Conservation (phyloP, 92 coral and sea anemone species). For the Plumapathes pennacea region DNA sequence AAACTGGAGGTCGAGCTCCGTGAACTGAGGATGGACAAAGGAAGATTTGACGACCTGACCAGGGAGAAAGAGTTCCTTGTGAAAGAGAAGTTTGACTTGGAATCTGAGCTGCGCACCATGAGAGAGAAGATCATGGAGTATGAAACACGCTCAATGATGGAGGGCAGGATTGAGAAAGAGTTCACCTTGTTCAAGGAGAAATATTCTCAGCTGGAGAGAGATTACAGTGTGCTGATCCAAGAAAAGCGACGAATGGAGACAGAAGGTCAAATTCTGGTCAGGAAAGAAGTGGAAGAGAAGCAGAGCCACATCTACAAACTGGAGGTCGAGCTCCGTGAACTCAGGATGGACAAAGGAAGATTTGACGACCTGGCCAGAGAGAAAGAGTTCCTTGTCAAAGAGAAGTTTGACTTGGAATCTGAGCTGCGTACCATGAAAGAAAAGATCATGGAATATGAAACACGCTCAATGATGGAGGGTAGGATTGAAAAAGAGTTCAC, state of each 20-base stretch:
- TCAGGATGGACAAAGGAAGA: too few relatives aligned
- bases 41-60: conserved; percentile 15
- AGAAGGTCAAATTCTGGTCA: conserved; percentile 29
- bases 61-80: conserved; percentile 23
- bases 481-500: conserved; percentile 11
- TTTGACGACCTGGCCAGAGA: conserved; percentile 22
- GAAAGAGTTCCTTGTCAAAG: conserved; percentile 13
- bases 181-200: conserved; percentile 1
- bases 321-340: conserved; percentile 47
- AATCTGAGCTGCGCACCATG: conserved; percentile 28
- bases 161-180: conserved; percentile 10
- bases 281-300: conserved; percentile 36
- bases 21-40: conserved; percentile 50
- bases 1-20: conserved; percentile 49
- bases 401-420: conserved; percentile 13
- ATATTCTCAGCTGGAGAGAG: conserved; percentile 36
- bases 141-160: conserved; percentile 1
- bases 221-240: conserved; percentile 18
- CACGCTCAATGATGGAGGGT: neutral
- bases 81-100: conserved; percentile 9
- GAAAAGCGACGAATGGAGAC: conserved; percentile 32
- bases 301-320: conserved; percentile 54
- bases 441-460: too few relatives aligned
- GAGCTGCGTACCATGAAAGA: conserved; percentile 41
- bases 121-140: too few relatives aligned